Base-by-base conservation (phyloP, 2,888 invertebrate species). In the Chloroclystis v-ata region DNA sequence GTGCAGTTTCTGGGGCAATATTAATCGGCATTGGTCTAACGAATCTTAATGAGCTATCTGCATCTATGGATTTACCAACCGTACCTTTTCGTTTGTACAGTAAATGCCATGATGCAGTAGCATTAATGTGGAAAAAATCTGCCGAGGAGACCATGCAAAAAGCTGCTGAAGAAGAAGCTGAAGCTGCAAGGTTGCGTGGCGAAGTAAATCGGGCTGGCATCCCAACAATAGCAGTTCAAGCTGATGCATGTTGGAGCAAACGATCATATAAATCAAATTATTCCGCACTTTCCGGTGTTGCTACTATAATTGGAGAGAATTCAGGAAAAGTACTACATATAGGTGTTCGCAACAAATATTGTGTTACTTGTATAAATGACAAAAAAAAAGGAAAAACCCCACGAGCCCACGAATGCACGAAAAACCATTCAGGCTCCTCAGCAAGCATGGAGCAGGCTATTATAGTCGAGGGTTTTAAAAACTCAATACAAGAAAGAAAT, bases 361-460 rank as follows among this genome's bases (percentile, higher is more conserved):
- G 59, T 24, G 47, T 50, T 6, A 52, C 52, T 11, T 59, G 59
- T 39, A 45, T 44, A 29, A 45, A 46, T 3, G 49, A 46, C 11
- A 12, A 1, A 16, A 20, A 12, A 11, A 53, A 50, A 47, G 20
- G 26, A 2, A 12, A 9, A 24, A 10, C 48, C 14, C 30, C 47
- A 37, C 20, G 14, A 37, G n/a, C 30, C 7, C 56, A 57, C 10
- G 25, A 51, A 8, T 59, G 55, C 43, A 47, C 47, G 2, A 55
- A 52, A 54, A 57, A 56, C 29, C 47, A 54, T 49, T 37, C 14
- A 9, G 51, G 56, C 8, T 56, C 54, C 1, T 54, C 56, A 7
- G 54, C 57, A 11, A 54, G 57, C 32, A 59, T 59, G 55, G 59
- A 54, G 13, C 54, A 53, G 49, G 37, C 37, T 10, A 47, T 50